Base-by-base conservation (phyloP, 2,888 invertebrate genomes). In the Nemotelus pantherinus region DNA sequence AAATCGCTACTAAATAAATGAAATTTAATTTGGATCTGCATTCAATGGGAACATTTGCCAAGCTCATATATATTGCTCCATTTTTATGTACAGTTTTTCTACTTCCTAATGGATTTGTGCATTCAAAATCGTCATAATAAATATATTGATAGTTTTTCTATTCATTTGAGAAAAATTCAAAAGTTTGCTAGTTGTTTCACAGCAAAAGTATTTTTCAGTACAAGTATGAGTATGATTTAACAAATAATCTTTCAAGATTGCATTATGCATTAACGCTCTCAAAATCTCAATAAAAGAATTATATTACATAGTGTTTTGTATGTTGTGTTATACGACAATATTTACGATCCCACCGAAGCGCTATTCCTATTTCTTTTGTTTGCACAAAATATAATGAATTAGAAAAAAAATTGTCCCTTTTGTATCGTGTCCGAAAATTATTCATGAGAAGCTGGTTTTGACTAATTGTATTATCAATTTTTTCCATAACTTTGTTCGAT, bases 71-170 rank as follows among this genome's bases (percentile, higher is more conserved):
- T 57, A 57, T 57, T 10, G 57, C 2, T 57, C 57, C 57, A 57
- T 25, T 57, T 57, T 57, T 57, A 25, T 57, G 57, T 57, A 57
- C 57, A 57, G 57, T 57, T 57, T 57, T 57, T 57, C 57, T 57
- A 57, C 57, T 57, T 10, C 57, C 57, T 57, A 57, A 25, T 57
- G 57, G 57, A 57, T 57, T 57, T 25, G 57, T 57, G 57, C 57
- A 57, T 3, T 57, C 57, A 25, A 57, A 57, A 25, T 57, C 57
- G 57, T 57, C 57, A 25, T 25, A 57, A 57, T 57, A 57, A 57
- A 57, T 10, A 57, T 57, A 25, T 2, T 4, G n/a, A 57, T 10
- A 9, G 25, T 25, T 57, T 57, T 57, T 57, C 57, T 57, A 2
- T 57, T 57, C 10, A 25, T 57, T 57, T 57, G 57, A 25, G 3